Percentiles rank a stretch among this genome's conserved stretches.
phyloP scores from a whole-genome alignment of 1,140 invertebrate species.

The Triops cancriformis region DNA sequence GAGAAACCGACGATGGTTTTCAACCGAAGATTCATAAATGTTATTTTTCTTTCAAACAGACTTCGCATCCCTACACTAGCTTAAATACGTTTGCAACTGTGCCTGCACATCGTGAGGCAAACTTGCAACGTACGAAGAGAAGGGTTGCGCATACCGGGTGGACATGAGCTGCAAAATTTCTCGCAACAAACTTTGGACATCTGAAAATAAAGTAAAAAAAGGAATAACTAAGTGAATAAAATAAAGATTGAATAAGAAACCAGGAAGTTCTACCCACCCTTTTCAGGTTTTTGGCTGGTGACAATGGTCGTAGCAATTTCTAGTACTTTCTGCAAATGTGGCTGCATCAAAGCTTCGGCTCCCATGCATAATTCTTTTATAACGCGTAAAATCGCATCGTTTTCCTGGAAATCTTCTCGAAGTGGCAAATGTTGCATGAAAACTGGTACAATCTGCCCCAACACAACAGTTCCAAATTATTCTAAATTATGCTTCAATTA shows the following conservation, averaged over 20 bases:
- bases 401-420: constrained; percentile 64
- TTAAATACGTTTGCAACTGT: background rate
- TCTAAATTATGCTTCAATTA: constrained; percentile 24
- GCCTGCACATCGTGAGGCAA: background rate
- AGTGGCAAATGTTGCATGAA: constrained; percentile 62
- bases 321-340: constrained; percentile 47
- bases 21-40: background rate
- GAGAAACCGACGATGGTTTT: background rate
- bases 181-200: background rate
- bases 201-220: background rate
- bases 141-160: background rate
- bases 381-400: constrained; percentile 57
- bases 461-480: constrained; percentile 15
- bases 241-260: background rate
- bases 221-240: constrained; percentile 1
- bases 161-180: background rate
- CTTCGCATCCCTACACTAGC: background rate
- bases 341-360: constrained; percentile 45
- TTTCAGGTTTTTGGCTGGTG: constrained; percentile 21
- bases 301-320: constrained; percentile 41
- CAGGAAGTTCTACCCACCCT: constrained; percentile 19
- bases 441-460: constrained; percentile 56
- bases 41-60: too few species aligned
- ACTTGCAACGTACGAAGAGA: background rate
- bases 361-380: constrained; percentile 53